These are phyloP conservation scores for Gallinago media DNA, from an alignment of 2,113 vertebrate genomes.

Conservation along the genomic window DNA sequence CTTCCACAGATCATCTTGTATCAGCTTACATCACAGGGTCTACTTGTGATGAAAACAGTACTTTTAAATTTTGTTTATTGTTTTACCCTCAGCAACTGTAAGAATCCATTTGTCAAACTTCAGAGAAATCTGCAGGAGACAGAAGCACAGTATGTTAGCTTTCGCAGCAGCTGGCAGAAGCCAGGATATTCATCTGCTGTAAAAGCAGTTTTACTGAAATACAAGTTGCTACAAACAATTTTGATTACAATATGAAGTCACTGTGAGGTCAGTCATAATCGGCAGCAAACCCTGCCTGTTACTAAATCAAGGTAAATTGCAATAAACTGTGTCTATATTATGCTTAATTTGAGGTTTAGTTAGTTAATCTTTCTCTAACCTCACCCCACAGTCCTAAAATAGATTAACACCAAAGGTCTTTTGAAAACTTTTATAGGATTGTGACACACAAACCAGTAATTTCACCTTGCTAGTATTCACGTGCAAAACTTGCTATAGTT, in stretches of 20 bases:
- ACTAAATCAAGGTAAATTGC: conserved; percentile 35
- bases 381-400: conserved; percentile 3
- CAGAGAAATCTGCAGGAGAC: not conserved
- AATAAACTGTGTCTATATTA: not conserved
- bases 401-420: not conserved
- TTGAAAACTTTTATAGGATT: not conserved
- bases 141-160: not conserved
- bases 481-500: not conserved
- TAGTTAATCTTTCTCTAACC: conserved; percentile 5
- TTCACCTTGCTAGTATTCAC: not conserved
- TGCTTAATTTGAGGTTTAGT: conserved; percentile 20
- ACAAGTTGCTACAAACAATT: not conserved
- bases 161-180: not conserved
- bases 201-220: conserved; percentile 1
- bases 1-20: not conserved
- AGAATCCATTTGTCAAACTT: not conserved
- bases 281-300: not conserved
- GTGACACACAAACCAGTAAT: not conserved
- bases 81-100: not conserved
- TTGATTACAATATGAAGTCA: conserved; percentile 13
- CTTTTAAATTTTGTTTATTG: not conserved
- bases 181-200: not conserved
- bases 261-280: not conserved
- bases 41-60: not conserved
- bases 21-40: not conserved